Evolutionary conservation across 30 jellyfish, hydroid and myxozoan genomes (phyloP).

Genomic region (Haliclystus octoradiatus): DNA sequence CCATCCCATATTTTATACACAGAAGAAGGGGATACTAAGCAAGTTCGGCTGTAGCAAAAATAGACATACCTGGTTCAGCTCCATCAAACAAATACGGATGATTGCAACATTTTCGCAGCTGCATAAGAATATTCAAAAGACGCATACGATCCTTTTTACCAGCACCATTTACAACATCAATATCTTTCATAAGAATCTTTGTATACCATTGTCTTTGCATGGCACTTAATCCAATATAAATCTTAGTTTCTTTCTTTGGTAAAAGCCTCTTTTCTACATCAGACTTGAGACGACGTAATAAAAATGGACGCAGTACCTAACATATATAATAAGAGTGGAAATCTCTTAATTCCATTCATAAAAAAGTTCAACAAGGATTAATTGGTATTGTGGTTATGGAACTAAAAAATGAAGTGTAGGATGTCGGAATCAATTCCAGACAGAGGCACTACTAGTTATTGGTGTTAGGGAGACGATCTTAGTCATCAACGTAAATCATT

Average conservation of each 20-base stretch:
- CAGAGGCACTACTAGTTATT: too few species aligned
- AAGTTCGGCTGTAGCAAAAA: neutral
- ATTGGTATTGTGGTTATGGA: too few species aligned
- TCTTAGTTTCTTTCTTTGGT: slow-evolving; percentile 84
- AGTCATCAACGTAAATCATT: too few species aligned
- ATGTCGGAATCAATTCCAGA: too few species aligned
- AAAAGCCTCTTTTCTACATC: slow-evolving; percentile 92
- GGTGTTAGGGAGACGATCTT: too few species aligned
- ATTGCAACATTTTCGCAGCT: slow-evolving; percentile 97
- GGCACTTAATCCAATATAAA: slow-evolving; percentile 90
- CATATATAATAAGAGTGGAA: neutral
- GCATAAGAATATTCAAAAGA: slow-evolving; percentile 90
- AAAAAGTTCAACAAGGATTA: neutral
- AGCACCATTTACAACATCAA: slow-evolving; percentile 95
- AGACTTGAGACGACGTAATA: slow-evolving; percentile 89
- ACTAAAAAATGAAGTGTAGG: too few species aligned
- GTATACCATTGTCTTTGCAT: slow-evolving; percentile 99
- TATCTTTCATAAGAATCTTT: slow-evolving; percentile 90
- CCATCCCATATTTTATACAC: neutral
- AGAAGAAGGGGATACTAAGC: neutral
- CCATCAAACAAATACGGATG: slow-evolving; percentile 99
- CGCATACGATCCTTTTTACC: slow-evolving; percentile 93
- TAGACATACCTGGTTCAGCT: slow-evolving; percentile 86
- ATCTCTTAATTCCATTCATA: neutral
- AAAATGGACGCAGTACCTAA: slow-evolving; percentile 90